These are phyloP conservation scores for Sceliomorpha sp. DNA, from an alignment of 2,888 invertebrate genomes.

Conservation along the genomic window DNA sequence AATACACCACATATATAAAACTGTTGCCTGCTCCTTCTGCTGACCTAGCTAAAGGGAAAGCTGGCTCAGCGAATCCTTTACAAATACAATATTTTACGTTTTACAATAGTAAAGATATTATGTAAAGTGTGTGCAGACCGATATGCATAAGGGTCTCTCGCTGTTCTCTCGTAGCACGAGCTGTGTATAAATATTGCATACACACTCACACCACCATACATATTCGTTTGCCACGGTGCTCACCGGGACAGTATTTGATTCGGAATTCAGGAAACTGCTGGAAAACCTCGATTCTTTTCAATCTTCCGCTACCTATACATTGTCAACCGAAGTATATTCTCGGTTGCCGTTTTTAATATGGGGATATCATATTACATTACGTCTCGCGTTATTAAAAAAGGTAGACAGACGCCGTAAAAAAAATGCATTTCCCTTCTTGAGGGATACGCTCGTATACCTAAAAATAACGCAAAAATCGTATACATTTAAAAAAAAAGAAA, in stretches of 20 bases:
- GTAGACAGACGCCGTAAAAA: too few species aligned
- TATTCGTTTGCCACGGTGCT: too few species aligned
- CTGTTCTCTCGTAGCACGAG: conserved; percentile 42
- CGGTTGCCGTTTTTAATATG: conserved; percentile 24
- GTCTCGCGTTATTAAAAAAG: too few species aligned
- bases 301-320: conserved; percentile 17
- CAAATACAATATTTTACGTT: conserved; percentile 70
- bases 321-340: conserved; percentile 8
- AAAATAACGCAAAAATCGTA: too few species aligned
- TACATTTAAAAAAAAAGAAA: too few species aligned
- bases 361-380: too few species aligned
- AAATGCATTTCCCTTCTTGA: too few species aligned
- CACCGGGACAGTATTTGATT: conserved; percentile 49
- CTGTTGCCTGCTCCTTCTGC: not conserved
- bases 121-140: conserved; percentile 68
- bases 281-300: conserved; percentile 43
- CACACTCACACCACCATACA: conserved; percentile 51
- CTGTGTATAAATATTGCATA: conserved; percentile 55
- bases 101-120: conserved; percentile 76
- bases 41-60: conserved; percentile 66
- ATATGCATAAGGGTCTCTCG: conserved; percentile 43
- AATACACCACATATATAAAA: too few species aligned
- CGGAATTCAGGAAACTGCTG: conserved; percentile 51
- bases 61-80: conserved; percentile 68
- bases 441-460: too few species aligned